phyloP scores from a whole-genome alignment of 2,888 invertebrate species.

The Lasioglossum marginatum region DNA sequence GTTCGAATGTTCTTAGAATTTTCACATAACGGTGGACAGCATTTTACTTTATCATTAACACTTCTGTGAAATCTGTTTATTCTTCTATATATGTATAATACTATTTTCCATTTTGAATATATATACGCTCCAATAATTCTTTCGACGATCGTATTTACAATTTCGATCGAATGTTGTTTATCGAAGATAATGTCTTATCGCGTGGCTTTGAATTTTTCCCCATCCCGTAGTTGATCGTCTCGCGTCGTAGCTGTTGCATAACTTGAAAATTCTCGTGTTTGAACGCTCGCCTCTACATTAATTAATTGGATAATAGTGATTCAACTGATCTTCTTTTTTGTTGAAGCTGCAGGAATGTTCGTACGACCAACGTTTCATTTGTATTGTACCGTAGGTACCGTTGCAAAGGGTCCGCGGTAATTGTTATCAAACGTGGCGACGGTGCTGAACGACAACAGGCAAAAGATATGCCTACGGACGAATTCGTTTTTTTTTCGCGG shows the following conservation, averaged over 20 bases:
- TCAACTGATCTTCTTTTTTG: not conserved
- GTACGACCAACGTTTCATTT: not conserved
- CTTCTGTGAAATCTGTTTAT: not conserved
- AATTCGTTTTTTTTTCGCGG: not conserved
- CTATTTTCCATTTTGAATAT: not conserved
- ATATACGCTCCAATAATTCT: not conserved
- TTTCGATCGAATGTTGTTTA: not conserved
- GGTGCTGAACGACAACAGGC: too few relatives aligned
- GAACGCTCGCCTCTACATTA: not conserved
- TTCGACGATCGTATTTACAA: not conserved
- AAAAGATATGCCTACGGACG: not conserved
- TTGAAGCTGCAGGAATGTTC: not conserved
- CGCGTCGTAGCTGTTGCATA: constrained; percentile 4
- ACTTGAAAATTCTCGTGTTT: constrained; percentile 17
- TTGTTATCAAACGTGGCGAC: not conserved
- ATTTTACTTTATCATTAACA: not conserved
- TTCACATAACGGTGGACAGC: not conserved
- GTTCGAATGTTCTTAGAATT: too few relatives aligned
- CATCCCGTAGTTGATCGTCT: not conserved
- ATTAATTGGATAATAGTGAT: constrained; percentile 16
- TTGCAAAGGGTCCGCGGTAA: not conserved
- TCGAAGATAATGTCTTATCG: not conserved
- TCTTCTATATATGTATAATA: not conserved
- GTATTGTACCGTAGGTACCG: not conserved
- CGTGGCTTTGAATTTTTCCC: not conserved